Evolutionary conservation across 2,888 invertebrate species (phyloP), one percentile per base, ranked within the genome.

Genomic region (Uloborus plumipes): DNA sequence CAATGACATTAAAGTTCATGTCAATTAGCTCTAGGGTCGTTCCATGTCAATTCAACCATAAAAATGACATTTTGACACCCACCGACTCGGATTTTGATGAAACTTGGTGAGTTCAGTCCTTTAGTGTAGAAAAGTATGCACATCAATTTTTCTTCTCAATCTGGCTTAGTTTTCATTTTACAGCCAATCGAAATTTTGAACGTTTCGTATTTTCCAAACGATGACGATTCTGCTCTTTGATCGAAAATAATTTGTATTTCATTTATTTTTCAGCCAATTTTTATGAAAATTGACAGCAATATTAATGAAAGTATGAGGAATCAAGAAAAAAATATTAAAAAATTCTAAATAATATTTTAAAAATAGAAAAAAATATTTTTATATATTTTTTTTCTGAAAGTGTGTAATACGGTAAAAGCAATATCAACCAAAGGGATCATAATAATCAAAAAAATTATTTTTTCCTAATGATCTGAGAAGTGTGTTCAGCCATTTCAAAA

Each of bases 151-250:
- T 58, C 58, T 58, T 58, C 58, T 58, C 58, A 58, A 3, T 58
- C 58, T 58, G 18, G 58, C n/a, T 58, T 58, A 58, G 58, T 58
- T 58, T 58, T 58, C 58, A 58, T 58, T 58, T 58, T 58, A 58
- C 26, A 26, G n/a, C 16, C n/a, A 58, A 6, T 58, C 58, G n/a
- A 58, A 58, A 58, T 58, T 58, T 58, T n/a, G 58, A 58, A 58
- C n/a, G 58, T 58, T 58, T 58, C 18, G 58, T 58, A 58, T 58
- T 58, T 58, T 58, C 18, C 58, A 58, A 58, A n/a, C 20, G 4
- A n/a, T 58, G 58, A 58, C 15, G 58, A 58, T n/a, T 58, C 58
- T 58, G 58, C 58, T 58, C 58, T 58, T 58, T 58, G 58, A 58
- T 11, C n/a, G 15, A 58, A 58, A 58, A 58, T 58, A 58, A 58